Conservation (phyloP, 1,140 invertebrate genomes). For the Teleopsis dalmanni region DNA sequence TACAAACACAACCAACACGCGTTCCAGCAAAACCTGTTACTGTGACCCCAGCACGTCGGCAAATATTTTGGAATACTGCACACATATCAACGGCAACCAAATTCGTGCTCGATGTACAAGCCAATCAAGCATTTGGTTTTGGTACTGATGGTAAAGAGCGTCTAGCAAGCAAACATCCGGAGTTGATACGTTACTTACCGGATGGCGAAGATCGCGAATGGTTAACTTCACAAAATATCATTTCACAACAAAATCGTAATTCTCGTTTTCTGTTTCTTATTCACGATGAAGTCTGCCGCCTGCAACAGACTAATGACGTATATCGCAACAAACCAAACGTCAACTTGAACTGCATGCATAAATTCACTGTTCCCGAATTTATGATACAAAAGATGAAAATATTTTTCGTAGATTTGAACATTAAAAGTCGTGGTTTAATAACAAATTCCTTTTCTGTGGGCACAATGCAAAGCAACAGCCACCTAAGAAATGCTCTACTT, state of each 20-base stretch:
- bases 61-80: slow-evolving; percentile 42
- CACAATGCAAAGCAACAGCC: slow-evolving; percentile 20
- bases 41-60: slow-evolving; percentile 16
- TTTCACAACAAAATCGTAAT: slow-evolving; percentile 31
- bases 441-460: slow-evolving; percentile 34
- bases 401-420: slow-evolving; percentile 40
- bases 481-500: slow-evolving; percentile 26
- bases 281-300: slow-evolving; percentile 33
- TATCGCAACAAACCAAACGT: slow-evolving; percentile 32
- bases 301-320: slow-evolving; percentile 31
- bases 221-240: slow-evolving; percentile 33
- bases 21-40: not conserved
- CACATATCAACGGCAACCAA: slow-evolving; percentile 36
- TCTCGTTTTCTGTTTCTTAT: slow-evolving; percentile 39
- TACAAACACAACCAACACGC: not conserved
- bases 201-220: slow-evolving; percentile 39
- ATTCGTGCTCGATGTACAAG: slow-evolving; percentile 40
- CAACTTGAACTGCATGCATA: slow-evolving; percentile 32
- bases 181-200: slow-evolving; percentile 39
- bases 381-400: slow-evolving; percentile 42
- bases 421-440: slow-evolving; percentile 40
- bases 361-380: slow-evolving; percentile 32
- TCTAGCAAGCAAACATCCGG: slow-evolving; percentile 40
- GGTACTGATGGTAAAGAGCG: slow-evolving; percentile 37
- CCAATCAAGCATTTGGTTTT: slow-evolving; percentile 40